Evolutionary conservation across 2,888 invertebrate species (phyloP), one percentile per base, ranked within the genome.

Genomic region (Syrphus vitripennis): DNA sequence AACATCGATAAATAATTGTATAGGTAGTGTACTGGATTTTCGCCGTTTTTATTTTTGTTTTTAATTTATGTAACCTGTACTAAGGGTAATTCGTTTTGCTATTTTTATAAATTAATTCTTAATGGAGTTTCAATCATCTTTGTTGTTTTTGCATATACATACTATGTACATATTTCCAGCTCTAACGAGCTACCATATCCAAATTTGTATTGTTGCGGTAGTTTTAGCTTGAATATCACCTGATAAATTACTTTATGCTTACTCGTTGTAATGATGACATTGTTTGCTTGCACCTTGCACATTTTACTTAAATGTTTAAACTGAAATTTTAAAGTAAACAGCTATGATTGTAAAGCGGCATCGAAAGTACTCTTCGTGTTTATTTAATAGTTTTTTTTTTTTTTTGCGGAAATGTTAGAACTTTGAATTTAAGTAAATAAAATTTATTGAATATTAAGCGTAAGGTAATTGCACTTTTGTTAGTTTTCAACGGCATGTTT

Each of bases 181-280:
- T n/a, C 16, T 0, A 21, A 16, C 6, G n/a, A 42, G n/a, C 19
- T 21, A 21, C 12, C 12, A 2, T 50, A 42, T 26, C 9, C 14
- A 12, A 45, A 65, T 31, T 31, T 21, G 12, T n/a, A 40, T 26
- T 42, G 12, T 42, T 42, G n/a, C 37, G 3, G 37, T 24, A n/a
- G 5, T 19, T 24, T 50, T 2, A 9, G 9, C 42, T 29, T 29
- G 4, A 31, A 45, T 21, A 75, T 76, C 67, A 34, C 55, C 40
- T 55, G 61, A 70, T 37, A 65, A 72, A 72, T 65, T 57, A n/a
- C n/a, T n/a, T n/a, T n/a, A n/a, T n/a, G 37, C 14, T 42, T 80
- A 16, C n/a, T n/a, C n/a, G n/a, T n/a, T n/a, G n/a, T 70, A 80
- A 75, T 63, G 67, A 31, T 50, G 24, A 50, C 14, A 50, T n/a